A percentile compares a stretch with the other conserved stretches of the same genome.
Evolutionary conservation across 2,888 invertebrate genomes (phyloP).

Genomic region (Subacronicta megacephala): DNA sequence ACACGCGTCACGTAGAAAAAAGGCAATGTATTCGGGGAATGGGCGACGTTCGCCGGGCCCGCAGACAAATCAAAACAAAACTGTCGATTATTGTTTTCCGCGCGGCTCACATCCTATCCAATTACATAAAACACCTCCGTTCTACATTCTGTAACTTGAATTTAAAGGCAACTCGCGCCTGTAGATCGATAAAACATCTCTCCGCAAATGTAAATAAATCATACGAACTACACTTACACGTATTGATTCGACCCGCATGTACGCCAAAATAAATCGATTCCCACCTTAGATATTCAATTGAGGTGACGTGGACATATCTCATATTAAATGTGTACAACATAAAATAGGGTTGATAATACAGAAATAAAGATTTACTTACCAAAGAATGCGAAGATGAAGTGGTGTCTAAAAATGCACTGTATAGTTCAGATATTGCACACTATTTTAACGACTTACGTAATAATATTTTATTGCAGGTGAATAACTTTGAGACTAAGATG

Average conservation of each 20-base stretch:
- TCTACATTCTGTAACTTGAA: conserved; percentile 19
- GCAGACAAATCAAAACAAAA: conserved; percentile 47
- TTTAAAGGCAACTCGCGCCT: conserved; percentile 31
- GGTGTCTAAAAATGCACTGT: conserved; percentile 42
- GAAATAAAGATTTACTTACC: conserved; percentile 62
- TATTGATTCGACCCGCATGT: conserved; percentile 50
- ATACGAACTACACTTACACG: conserved; percentile 14
- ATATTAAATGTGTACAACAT: conserved; percentile 7
- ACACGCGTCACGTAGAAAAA: conserved; percentile 15
- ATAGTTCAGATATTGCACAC: conserved; percentile 39
- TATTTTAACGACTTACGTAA: conserved; percentile 26
- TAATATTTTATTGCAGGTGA: conserved; percentile 12
- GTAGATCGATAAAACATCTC: conserved; percentile 57
- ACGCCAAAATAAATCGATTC: conserved; percentile 19
- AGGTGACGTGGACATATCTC: not conserved
- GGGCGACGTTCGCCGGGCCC: conserved; percentile 27
- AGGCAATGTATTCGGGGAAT: conserved; percentile 36
- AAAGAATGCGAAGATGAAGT: conserved; percentile 41
- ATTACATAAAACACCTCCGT: conserved; percentile 54
- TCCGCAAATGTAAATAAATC: conserved; percentile 60
- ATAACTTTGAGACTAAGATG: conserved; percentile 18
- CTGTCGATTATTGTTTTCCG: conserved; percentile 26
- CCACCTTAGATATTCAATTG: not conserved
- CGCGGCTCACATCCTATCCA: conserved; percentile 39
- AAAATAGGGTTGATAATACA: conserved; percentile 38